Conservation (phyloP, 2,113 vertebrate genomes). For the Gnathonemus longibarbis region DNA sequence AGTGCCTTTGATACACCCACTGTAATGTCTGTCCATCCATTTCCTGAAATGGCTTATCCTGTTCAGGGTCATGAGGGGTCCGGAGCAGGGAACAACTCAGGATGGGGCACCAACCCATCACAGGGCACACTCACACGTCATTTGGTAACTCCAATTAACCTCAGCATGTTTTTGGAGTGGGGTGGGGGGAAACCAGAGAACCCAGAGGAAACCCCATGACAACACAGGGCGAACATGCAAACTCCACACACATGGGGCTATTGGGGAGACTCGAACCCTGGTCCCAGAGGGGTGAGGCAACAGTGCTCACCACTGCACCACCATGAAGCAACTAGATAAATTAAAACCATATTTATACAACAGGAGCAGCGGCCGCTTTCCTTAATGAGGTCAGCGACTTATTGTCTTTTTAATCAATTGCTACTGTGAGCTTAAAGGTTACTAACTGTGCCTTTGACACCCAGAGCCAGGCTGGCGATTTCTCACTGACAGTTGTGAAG, state of each 20-base stretch:
- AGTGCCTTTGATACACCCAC: neutral
- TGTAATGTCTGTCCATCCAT: neutral
- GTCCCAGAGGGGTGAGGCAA: neutral
- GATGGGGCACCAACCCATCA: neutral
- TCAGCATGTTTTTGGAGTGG: neutral
- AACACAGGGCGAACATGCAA: neutral
- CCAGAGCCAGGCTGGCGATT: neutral
- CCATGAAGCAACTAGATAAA: neutral
- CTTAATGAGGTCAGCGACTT: neutral
- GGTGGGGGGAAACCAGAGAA: no score
- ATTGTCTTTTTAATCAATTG: neutral
- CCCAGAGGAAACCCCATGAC: neutral
- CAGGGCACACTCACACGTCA: no score
- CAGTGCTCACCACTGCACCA: neutral
- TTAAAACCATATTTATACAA: neutral
- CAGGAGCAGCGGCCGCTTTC: neutral
- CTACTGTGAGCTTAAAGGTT: neutral
- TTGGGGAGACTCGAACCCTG: neutral
- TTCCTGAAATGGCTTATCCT: no score
- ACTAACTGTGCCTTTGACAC: neutral
- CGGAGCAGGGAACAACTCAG: neutral
- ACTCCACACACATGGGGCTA: no score
- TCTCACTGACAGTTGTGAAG: neutral
- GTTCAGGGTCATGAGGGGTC: no score
- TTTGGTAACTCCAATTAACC: neutral